phyloP scores from a whole-genome alignment of 2,888 invertebrate genomes.

The Trissolcus japonicus region DNA sequence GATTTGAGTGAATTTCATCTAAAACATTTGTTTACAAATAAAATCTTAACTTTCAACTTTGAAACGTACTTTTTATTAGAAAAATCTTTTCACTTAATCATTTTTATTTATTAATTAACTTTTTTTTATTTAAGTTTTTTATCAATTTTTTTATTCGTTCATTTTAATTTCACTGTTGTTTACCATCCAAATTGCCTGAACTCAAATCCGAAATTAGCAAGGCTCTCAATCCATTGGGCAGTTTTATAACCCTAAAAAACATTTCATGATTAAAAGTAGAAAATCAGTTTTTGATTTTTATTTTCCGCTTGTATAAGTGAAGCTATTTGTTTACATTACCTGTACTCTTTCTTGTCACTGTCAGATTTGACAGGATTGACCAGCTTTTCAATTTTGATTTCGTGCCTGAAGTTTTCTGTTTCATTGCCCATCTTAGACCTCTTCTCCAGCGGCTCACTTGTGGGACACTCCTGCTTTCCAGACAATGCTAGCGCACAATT shows the following conservation, averaged over 20 bases:
- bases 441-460: conserved; percentile 7
- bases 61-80: not conserved
- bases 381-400: conserved; percentile 2
- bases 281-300: too few relatives aligned
- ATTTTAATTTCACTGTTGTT: not conserved
- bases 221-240: conserved; percentile 84
- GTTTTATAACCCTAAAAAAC: conserved; percentile 78
- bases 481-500: too few relatives aligned
- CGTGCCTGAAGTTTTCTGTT: conserved; percentile 2
- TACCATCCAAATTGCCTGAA: conserved; percentile 20
- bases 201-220: conserved; percentile 83
- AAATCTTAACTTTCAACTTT: not conserved
- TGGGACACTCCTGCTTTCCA: not conserved
- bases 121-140: too few relatives aligned
- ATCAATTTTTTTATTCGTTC: too few relatives aligned
- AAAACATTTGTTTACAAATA: not conserved
- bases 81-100: not conserved
- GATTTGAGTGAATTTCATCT: conserved; percentile 9
- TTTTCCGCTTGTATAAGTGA: not conserved
- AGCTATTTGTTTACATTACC: not conserved
- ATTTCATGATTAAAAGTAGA: not conserved
- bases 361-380: conserved; percentile 13
- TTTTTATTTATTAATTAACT: too few relatives aligned
- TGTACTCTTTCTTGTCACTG: conserved; percentile 27
- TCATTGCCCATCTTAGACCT: conserved; percentile 1